phyloP scores from a whole-genome alignment of 2,797 vertebrate species.

The Perodicticus potto region DNA sequence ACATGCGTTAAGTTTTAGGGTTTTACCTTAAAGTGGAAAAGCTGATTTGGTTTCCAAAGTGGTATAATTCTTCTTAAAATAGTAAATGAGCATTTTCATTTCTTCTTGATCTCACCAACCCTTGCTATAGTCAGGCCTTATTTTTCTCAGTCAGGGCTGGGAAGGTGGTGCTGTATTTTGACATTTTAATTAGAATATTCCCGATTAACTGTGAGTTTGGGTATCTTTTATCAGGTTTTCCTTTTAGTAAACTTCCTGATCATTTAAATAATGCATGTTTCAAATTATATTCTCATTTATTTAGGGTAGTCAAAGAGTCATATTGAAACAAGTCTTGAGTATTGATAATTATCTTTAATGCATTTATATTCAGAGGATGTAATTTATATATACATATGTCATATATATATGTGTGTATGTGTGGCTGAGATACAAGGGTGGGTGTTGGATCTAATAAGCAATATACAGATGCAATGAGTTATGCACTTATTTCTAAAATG shows the following conservation, averaged over 20 bases:
- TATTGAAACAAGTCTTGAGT: constrained; percentile 1
- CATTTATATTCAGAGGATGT: not conserved
- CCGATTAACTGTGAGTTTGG: not conserved
- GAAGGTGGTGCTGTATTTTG: not conserved
- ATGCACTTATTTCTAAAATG: not conserved
- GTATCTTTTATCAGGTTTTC: constrained; percentile 13
- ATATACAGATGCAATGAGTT: not conserved
- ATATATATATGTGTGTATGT: no score
- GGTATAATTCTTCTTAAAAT: not conserved
- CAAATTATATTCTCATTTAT: constrained; percentile 5
- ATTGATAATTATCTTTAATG: not conserved
- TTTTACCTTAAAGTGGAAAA: not conserved
- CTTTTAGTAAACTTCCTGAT: not conserved
- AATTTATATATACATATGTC: not conserved
- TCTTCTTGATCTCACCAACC: not conserved
- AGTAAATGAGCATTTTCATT: not conserved
- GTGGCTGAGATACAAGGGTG: no score
- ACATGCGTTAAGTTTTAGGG: not conserved
- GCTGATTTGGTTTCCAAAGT: not conserved
- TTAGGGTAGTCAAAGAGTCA: not conserved
- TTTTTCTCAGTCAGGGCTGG: not conserved
- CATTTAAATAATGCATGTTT: constrained; percentile 6
- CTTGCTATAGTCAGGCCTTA: not conserved
- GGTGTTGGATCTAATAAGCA: not conserved
- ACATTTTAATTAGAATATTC: not conserved